Evolutionary conservation across 2,113 vertebrate genomes (phyloP), one percentile per base, ranked within the genome.

Genomic region (Lepus europaeus): DNA sequence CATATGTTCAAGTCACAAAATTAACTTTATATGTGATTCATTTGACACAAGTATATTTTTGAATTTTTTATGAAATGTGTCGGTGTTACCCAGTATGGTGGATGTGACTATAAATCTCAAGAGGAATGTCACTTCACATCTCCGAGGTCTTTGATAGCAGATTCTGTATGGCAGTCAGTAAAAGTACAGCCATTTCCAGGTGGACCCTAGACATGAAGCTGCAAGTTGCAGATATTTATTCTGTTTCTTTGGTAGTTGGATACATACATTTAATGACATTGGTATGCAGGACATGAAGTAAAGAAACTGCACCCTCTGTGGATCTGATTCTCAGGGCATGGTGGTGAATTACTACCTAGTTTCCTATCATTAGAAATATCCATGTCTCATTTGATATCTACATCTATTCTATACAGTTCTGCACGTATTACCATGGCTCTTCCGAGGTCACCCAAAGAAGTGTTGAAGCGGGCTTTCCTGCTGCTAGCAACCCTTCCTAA

Each of bases 21-120:
- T 66, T 90, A 87, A 92, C n/a, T 92, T 92, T 51, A 64, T 25
- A 74, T 66, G 31, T 76, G 78, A 72, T 45, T 93, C 66, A 73
- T n/a, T 84, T 87, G 83, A 92, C 39, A 69, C 16, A 70, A 92
- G 77, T 27, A 16, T 70, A n/a, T 69, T 68, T 51, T n/a, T 6
- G 45, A 76, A n/a, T 59, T 8, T 74, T n/a, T 33, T 82, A 56
- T 0, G 0, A 64, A 92, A 69, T 25, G 56, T 6, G 25, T 66
- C 9, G 29, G 12, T 89, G 66, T 39, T 31, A 78, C 23, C 23
- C 68, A 73, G 27, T 16, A 81, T 51, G 14, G 23, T 6, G 95
- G 33, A 68, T 36, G 27, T 63, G 53, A 63, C 16, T 86, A 27
- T n/a, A 85, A 61, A 56, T 81, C 53, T 72, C 9, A 87, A 70